Evolutionary conservation across 2,888 invertebrate species (phyloP).

Genomic region (Chymomyza fuscimana): DNA sequence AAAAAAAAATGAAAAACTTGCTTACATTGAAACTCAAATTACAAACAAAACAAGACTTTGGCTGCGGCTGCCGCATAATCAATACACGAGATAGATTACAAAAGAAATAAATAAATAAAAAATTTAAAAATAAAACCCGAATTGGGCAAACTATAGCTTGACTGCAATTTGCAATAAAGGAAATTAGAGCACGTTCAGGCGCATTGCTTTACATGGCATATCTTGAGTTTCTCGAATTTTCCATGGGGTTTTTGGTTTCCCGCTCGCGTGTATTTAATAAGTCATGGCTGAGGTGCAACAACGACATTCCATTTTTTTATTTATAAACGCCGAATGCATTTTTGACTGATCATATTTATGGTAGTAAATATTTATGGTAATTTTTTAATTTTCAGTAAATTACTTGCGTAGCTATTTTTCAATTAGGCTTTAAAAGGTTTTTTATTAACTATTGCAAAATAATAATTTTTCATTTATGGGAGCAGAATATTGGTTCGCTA

Average conservation of each 20-base stretch:
- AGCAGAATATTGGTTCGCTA: too few species aligned
- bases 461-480: too few species aligned
- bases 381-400: not conserved
- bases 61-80: slow-evolving; percentile 21
- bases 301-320: not conserved
- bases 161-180: slow-evolving; percentile 7
- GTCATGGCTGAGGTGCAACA: not conserved
- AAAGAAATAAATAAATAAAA: not conserved
- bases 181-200: not conserved
- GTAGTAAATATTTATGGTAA: not conserved
- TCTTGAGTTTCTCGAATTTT: not conserved
- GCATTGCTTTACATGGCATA: not conserved
- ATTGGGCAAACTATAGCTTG: slow-evolving; percentile 10
- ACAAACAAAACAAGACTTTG: slow-evolving; percentile 53
- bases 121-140: slow-evolving; percentile 4
- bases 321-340: not conserved
- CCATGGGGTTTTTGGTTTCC: not conserved
- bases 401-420: too few species aligned
- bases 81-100: not conserved
- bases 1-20: slow-evolving; percentile 35
- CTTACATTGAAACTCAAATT: slow-evolving; percentile 72
- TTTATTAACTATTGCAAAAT: too few species aligned
- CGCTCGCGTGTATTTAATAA: not conserved
- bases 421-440: too few species aligned
- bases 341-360: not conserved